Evolutionary conservation across 1,140 invertebrate genomes (phyloP).

Genomic region (Chionoecetes opilio): DNA sequence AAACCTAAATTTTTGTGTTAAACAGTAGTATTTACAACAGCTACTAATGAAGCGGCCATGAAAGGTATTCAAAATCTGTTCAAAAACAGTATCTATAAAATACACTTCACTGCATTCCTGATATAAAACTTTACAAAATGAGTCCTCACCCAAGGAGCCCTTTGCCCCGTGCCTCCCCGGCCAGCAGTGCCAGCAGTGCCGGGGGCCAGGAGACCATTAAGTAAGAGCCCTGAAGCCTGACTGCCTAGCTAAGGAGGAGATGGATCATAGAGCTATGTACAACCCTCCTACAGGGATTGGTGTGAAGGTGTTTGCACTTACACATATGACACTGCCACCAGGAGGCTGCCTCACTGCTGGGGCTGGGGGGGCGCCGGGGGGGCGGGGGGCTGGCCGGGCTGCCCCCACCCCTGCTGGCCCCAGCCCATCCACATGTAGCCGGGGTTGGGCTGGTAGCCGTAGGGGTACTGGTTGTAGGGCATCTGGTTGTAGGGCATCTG

Average conservation of each 20-base stretch:
- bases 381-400: constrained; percentile 70
- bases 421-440: constrained; percentile 81
- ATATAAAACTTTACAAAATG: constrained; percentile 81
- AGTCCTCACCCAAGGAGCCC: constrained; percentile 77
- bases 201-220: constrained; percentile 76
- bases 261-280: constrained; percentile 73
- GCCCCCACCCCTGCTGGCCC: constrained; percentile 80
- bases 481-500: constrained; percentile 80
- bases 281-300: constrained; percentile 76
- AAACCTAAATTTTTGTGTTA: constrained; percentile 68
- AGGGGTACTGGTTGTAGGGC: constrained; percentile 77
- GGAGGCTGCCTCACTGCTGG: constrained; percentile 64
- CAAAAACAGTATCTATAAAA: constrained; percentile 80
- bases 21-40: constrained; percentile 79
- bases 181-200: too few species aligned
- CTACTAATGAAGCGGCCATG: constrained; percentile 70
- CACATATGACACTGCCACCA: constrained; percentile 67
- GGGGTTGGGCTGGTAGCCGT: constrained; percentile 79
- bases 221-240: constrained; percentile 73
- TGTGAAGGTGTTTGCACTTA: constrained; percentile 77
- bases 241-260: constrained; percentile 54
- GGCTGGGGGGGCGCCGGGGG: constrained; percentile 75
- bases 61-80: constrained; percentile 72
- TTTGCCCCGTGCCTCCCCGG: too few species aligned
- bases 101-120: constrained; percentile 78